Base-by-base conservation (phyloP, 1,140 invertebrate genomes). In the Diorhabda sublineata region DNA sequence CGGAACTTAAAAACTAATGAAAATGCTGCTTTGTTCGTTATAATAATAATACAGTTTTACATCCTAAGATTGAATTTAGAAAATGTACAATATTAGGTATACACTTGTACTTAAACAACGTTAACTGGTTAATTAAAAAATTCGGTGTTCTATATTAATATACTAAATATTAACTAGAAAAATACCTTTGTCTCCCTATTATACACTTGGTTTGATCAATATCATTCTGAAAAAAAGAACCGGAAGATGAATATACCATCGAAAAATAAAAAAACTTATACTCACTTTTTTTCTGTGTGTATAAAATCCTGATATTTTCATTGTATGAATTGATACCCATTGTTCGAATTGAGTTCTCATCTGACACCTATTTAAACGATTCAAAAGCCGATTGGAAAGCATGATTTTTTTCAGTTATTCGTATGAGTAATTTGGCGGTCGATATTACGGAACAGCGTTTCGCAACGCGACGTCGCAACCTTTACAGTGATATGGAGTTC, bases 131-230 rank as follows among this genome's bases (percentile, higher is more conserved):
- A 26, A 26, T 26, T 26, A 26, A 52, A 6, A 52, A 4, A 2
- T n/a, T 52, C 6, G 47, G 6, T 52, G 47, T 8, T n/a, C 47
- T 56, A 41, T 9, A 56, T 64, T 26, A 56, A 26, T 44, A 26
- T 7, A 57, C 41, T 52, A 11, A 11, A 7, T 11, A 45, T 9
- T 7, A 58, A 68, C 9, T 45, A 58, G 42, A 4, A 9, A 41
- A n/a, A 66, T 70, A 73, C 71, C 71, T 73, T 70, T 73, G 68
- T 61, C 61, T 64, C 43, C 67, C 64, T n/a, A 62, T 11, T 44
- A 44, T 62, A n/a, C 7, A 8, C n/a, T 66, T 67, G 59, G 52
- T 62, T 45, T 42, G 61, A 43, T 65, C 47, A n/a, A 60, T 61
- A 45, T 70, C 8, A 44, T 43, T 57, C 71, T 73, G 43, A 68